Percentiles rank a stretch among this genome's conserved stretches.
Conservation (phyloP, 1,140 invertebrate genomes). For the Pygmarrhopalites habei region DNA sequence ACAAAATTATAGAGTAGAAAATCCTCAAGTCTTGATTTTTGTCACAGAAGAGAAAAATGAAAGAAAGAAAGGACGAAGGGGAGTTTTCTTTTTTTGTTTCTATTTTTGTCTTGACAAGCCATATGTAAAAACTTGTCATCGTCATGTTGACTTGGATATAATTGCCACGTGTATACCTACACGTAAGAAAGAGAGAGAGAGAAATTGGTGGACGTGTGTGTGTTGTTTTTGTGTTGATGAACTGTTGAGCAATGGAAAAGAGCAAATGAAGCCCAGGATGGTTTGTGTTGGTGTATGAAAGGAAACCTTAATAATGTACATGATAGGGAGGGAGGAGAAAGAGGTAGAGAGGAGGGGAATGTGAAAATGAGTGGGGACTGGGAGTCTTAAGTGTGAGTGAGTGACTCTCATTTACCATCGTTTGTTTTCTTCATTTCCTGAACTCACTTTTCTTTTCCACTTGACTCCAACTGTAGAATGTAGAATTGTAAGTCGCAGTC, state of each 20-base stretch:
- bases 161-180: not conserved
- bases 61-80: no score
- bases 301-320: conserved; percentile 34
- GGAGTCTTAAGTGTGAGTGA: conserved; percentile 36
- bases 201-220: not conserved
- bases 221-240: conserved; percentile 5
- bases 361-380: conserved; percentile 24
- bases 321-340: conserved; percentile 1
- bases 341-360: not conserved
- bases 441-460: conserved; percentile 38
- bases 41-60: no score
- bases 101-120: no score
- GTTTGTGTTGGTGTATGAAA: not conserved
- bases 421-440: conserved; percentile 41
- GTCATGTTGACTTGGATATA: no score
- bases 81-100: no score
- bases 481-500: not conserved
- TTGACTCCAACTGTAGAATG: conserved; percentile 19
- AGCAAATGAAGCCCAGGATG: conserved; percentile 26
- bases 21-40: no score
- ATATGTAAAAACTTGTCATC: no score
- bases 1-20: no score
- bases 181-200: not conserved
- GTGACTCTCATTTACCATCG: conserved; percentile 40
- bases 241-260: not conserved